Evolutionary conservation across 2,797 vertebrate species (phyloP).

Genomic region (Chanos chanos): DNA sequence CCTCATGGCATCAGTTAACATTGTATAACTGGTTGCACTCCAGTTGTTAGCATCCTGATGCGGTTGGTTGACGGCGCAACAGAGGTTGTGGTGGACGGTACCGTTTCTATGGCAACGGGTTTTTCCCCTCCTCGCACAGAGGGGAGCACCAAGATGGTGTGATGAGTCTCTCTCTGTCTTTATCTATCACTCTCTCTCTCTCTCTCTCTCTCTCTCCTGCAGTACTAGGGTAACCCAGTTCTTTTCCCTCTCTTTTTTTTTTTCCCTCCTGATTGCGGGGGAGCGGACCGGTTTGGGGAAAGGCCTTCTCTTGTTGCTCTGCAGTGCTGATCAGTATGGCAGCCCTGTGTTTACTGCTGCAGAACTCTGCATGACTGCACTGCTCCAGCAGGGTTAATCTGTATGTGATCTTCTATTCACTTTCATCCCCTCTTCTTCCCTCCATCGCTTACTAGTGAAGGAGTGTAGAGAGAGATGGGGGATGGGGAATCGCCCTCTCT

Average conservation of each 20-base stretch:
- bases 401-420: slow-evolving; percentile 6
- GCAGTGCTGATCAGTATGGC: slow-evolving; percentile 38
- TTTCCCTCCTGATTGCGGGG: neutral
- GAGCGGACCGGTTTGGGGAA: slow-evolving; percentile 3
- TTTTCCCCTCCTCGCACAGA: slow-evolving; percentile 28
- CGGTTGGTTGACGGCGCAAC: slow-evolving; percentile 18
- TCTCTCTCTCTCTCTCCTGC: neutral
- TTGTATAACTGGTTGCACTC: no score
- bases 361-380: slow-evolving; percentile 1
- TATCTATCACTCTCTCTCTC: neutral
- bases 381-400: neutral
- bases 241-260: neutral
- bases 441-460: neutral
- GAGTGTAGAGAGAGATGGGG: no score
- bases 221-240: neutral
- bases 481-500: neutral
- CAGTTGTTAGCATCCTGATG: neutral
- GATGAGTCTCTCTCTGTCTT: neutral
- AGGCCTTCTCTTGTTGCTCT: no score
- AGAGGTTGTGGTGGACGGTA: slow-evolving; percentile 44
- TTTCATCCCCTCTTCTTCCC: slow-evolving; percentile 4
- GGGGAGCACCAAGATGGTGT: neutral
- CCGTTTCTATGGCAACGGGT: slow-evolving; percentile 65
- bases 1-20: no score
- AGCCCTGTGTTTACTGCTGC: slow-evolving; percentile 33